Evolutionary conservation across 2,888 invertebrate genomes (phyloP).

Genomic region (Galerucella nymphaeae): DNA sequence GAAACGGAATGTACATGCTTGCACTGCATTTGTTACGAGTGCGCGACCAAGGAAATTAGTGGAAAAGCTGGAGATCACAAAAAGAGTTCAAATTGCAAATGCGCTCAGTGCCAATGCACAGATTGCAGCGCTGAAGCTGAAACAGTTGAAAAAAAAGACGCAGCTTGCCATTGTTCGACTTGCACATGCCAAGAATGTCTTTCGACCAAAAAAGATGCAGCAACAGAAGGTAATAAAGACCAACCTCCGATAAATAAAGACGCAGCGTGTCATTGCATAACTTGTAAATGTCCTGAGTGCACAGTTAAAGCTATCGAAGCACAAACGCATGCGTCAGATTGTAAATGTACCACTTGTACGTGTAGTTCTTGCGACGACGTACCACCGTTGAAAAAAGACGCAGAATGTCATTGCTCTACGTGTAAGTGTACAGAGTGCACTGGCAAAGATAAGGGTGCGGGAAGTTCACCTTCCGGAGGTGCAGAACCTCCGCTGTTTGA

Average conservation of each 20-base stretch:
- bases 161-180: conserved; percentile 2
- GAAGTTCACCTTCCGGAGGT: background rate
- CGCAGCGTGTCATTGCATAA: conserved; percentile 18
- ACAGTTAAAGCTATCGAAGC: conserved; percentile 2
- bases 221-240: background rate
- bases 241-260: background rate
- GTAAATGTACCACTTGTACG: conserved; percentile 2
- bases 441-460: background rate
- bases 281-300: conserved; percentile 42
- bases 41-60: conserved; percentile 11
- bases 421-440: conserved; percentile 19
- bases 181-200: conserved; percentile 24
- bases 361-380: background rate
- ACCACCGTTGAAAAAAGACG: conserved; percentile 12
- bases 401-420: conserved; percentile 2
- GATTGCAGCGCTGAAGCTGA: background rate
- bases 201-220: background rate
- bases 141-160: background rate
- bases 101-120: no score
- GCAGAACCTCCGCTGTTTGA: conserved; percentile 45
- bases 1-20: conserved; percentile 35
- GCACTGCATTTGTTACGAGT: conserved; percentile 38
- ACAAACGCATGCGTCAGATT: background rate
- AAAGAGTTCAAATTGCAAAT: no score
- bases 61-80: background rate